Conservation (phyloP, 2,888 invertebrate species). For the Nymphalis urticae region DNA sequence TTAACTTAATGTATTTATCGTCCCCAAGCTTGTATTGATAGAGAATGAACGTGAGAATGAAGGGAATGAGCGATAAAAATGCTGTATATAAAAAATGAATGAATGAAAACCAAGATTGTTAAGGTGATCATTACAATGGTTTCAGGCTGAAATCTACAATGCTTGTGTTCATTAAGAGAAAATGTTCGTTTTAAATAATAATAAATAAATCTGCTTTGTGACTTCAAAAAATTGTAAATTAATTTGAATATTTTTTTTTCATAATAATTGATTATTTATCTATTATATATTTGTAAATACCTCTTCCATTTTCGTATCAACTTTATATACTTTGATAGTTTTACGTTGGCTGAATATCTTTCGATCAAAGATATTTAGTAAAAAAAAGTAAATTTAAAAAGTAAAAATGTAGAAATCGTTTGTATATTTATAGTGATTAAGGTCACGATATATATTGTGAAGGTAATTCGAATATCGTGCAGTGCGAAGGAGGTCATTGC, state of each 20-base stretch:
- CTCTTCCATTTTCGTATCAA: not conserved
- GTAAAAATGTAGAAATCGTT: not conserved
- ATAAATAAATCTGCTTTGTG: not conserved
- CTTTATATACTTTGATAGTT: not conserved
- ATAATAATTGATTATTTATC: no score
- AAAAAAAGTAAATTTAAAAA: not conserved
- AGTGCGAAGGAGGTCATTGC: constrained; percentile 43
- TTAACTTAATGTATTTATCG: no score
- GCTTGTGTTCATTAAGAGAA: no score
- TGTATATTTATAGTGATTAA: not conserved
- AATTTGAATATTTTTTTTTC: not conserved
- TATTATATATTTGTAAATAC: not conserved
- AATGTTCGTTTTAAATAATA: no score
- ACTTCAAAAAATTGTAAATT: not conserved
- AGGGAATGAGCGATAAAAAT: not conserved
- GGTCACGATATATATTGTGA: not conserved
- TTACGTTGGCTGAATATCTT: not conserved
- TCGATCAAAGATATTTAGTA: not conserved
- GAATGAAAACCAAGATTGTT: not conserved
- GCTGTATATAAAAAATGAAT: constrained; percentile 1
- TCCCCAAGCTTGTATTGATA: not conserved
- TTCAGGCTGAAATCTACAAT: no score
- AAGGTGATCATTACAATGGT: not conserved
- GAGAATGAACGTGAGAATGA: not conserved
- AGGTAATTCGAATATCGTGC: constrained; percentile 16